Evolutionary conservation across 2,888 invertebrate genomes (phyloP).

Genomic region (Bimastos eiseni): DNA sequence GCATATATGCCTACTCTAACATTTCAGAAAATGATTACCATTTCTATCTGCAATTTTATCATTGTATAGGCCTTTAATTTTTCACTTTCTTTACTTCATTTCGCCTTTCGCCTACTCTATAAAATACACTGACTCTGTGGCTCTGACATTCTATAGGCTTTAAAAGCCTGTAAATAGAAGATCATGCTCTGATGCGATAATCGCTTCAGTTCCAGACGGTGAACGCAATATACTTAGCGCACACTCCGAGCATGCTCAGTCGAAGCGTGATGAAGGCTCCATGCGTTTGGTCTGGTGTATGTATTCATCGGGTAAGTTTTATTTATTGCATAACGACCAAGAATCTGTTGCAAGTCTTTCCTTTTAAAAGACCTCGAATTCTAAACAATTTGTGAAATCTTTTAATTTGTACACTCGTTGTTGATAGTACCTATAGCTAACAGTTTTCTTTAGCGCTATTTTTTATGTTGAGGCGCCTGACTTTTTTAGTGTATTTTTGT

Average conservation of each 20-base stretch:
- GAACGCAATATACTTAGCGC: neutral
- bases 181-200: no score
- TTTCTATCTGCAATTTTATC: no score
- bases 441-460: neutral
- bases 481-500: neutral
- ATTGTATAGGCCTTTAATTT: no score
- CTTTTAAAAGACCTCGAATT: neutral
- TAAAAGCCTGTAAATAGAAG: no score
- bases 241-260: neutral
- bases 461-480: neutral
- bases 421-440: neutral
- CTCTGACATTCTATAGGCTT: no score
- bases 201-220: no score
- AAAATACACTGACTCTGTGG: no score
- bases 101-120: no score
- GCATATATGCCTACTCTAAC: no score
- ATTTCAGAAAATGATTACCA: no score
- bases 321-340: slow-evolving; percentile 13
- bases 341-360: neutral
- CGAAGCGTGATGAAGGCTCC: neutral
- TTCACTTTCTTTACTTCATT: no score
- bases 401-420: neutral
- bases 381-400: neutral
- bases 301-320: neutral
- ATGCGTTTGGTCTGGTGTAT: neutral